These are phyloP conservation scores for Cheilosia grossa DNA, from an alignment of 2,888 invertebrate genomes.

Conservation along the genomic window DNA sequence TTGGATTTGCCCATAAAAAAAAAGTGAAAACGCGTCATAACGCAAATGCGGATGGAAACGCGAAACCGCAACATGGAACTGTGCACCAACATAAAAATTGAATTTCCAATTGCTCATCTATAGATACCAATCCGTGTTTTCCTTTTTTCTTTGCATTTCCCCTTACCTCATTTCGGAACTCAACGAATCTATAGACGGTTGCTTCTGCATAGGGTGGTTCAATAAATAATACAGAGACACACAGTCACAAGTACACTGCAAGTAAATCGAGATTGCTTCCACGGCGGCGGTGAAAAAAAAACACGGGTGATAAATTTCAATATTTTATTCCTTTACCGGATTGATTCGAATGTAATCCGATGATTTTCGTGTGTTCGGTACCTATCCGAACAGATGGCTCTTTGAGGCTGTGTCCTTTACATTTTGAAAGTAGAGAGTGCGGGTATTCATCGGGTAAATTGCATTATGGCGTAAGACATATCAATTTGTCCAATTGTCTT, in stretches of 20 bases:
- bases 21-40: neutral
- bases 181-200: neutral
- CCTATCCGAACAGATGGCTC: constrained; percentile 52
- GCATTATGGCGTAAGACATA: no score
- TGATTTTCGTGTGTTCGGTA: constrained; percentile 38
- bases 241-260: constrained; percentile 5
- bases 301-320: constrained; percentile 58
- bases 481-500: no score
- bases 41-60: constrained; percentile 21
- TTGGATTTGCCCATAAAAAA: constrained; percentile 50
- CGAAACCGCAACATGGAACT: constrained; percentile 59
- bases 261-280: constrained; percentile 20
- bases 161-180: neutral
- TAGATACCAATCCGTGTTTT: constrained; percentile 8
- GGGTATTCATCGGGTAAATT: no score
- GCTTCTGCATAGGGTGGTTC: neutral
- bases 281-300: neutral
- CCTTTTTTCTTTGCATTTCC: neutral
- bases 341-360: constrained; percentile 59
- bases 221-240: neutral
- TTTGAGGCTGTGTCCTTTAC: neutral
- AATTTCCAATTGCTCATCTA: constrained; percentile 65
- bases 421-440: no score
- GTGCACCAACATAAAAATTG: constrained; percentile 44
- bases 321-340: constrained; percentile 43